Evolutionary conservation across 2,797 vertebrate genomes (phyloP), one percentile per base, ranked within the genome.

Genomic region (Cyclura pinguis): DNA sequence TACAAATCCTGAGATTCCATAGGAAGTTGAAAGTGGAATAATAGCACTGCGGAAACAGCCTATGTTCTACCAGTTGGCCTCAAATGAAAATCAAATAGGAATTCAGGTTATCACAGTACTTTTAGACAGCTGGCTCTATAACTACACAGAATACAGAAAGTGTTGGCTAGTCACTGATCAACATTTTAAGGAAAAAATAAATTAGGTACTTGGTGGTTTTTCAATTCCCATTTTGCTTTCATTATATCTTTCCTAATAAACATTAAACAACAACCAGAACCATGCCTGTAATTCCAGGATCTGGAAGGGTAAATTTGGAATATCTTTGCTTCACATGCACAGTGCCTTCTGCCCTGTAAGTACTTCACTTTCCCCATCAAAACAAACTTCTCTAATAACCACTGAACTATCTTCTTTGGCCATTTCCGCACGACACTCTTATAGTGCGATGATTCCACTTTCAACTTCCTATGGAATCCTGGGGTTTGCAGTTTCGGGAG

Each of bases 341-440:
- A n/a, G 57, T 80, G 59, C 16, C n/a, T 72, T 87, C 89, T 42
- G 0, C 77, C 8, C 67, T 83, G 87, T 29, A 93, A 78, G 47
- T 59, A 50, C 85, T 88, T 89, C 84, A 57, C 59, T 91, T 73
- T 84, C 35, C 35, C 55, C 62, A 77, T 32, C n/a, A 24, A 83
- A 87, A 83, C 32, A 84, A 91, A 64, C 27, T 64, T 59, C 29
- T 93, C 86, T 91, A 93, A 87, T 72, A 90, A 94, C 85, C 86
- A 50, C 77, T 91, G 91, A 87, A 90, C 47, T 88, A 91, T 55
- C 78, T 42, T 83, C 80, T 76, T 16, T n/a, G n/a, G n/a, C n/a
- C n/a, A n/a, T n/a, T n/a, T n/a, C n/a, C n/a, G n/a, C n/a, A n/a
- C n/a, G n/a, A n/a, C n/a, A n/a, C n/a, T n/a, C n/a, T n/a, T n/a